Evolutionary conservation across 2,888 invertebrate genomes (phyloP), one percentile per base, ranked within the genome.

Genomic region (Protophormia terraenovae): DNA sequence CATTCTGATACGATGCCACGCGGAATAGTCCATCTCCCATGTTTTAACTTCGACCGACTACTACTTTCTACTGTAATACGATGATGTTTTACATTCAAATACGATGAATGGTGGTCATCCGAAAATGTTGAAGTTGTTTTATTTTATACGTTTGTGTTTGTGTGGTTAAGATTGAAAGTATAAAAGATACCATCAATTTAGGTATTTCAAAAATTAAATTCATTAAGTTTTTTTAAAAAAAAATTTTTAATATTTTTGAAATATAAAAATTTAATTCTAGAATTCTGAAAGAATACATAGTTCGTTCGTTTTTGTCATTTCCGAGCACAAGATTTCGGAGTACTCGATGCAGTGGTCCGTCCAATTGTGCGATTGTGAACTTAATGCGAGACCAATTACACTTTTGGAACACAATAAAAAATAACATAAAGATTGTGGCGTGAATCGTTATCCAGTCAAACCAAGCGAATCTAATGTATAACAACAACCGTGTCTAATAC

Each of bases 241-340:
- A 85, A 78, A 78, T 64, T 64, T 69, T 82, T 85, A 85, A 85
- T 82, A 83, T 85, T 85, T 85, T 79, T 85, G 85, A 82, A 82
- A 82, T 85, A 75, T 82, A 85, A 85, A 82, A 82, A 82, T 85
- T 85, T 85, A 79, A 85, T 85, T 85, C 62, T 85, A 85, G 85
- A 82, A 75, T 64, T 85, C 75, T 64, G 60, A 81, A 82, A 85
- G 69, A 64, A 78, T 67, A 71, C 58, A n/a, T n/a, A n/a, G n/a
- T n/a, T n/a, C n/a, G n/a, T 82, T 77, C 64, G 76, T 55, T 77
- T 73, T 77, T 83, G 47, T 71, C 76, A 67, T 53, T 60, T 81
- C 60, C 67, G 75, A 75, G 75, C 72, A 72, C 60, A 84, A 53
- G 80, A 53, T 67, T 58, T 71, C 79, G 71, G 71, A 77, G 53